phyloP scores from a whole-genome alignment of 2,888 invertebrate species.

The Agonopterix arenella region DNA sequence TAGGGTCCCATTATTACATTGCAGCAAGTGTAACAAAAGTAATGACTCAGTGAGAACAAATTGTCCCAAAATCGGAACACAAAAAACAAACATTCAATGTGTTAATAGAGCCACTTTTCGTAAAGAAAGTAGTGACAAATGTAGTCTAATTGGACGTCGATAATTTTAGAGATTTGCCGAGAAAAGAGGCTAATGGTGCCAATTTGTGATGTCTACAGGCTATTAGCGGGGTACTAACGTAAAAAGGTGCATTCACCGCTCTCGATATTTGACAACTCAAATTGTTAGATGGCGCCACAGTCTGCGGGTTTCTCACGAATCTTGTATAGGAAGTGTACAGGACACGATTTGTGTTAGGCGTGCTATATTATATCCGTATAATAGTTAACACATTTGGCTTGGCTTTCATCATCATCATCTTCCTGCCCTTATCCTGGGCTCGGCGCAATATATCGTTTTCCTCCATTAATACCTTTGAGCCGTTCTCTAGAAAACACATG shows the following conservation, averaged over 20 bases:
- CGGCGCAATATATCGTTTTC: too few species aligned
- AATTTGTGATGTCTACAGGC: constrained; percentile 45
- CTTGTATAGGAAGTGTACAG: too few species aligned
- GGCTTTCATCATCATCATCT: too few species aligned
- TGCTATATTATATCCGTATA: too few species aligned
- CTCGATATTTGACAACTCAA: constrained; percentile 43
- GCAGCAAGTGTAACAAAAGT: constrained; percentile 10
- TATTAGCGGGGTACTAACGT: constrained; percentile 19
- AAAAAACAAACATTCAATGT: constrained; percentile 19
- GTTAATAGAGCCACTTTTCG: constrained; percentile 10
- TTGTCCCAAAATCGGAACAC: constrained; percentile 25
- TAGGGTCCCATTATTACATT: constrained; percentile 31
- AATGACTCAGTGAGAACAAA: constrained; percentile 13
- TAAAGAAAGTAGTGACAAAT: constrained; percentile 25
- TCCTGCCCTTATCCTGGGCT: too few species aligned
- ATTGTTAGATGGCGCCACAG: constrained; percentile 59
- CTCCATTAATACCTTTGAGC: too few species aligned
- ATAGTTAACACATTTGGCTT: too few species aligned
- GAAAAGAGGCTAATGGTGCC: constrained; percentile 45
- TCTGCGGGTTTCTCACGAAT: constrained; percentile 44
- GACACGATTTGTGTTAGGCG: too few species aligned
- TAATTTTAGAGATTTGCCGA: constrained; percentile 36
- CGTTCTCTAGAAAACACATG: too few species aligned
- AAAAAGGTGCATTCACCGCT: constrained; percentile 36
- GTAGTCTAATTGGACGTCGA: constrained; percentile 39